Evolutionary conservation across 1,140 invertebrate species (phyloP), one percentile per base, ranked within the genome.

Genomic region (Laupala kohalensis): DNA sequence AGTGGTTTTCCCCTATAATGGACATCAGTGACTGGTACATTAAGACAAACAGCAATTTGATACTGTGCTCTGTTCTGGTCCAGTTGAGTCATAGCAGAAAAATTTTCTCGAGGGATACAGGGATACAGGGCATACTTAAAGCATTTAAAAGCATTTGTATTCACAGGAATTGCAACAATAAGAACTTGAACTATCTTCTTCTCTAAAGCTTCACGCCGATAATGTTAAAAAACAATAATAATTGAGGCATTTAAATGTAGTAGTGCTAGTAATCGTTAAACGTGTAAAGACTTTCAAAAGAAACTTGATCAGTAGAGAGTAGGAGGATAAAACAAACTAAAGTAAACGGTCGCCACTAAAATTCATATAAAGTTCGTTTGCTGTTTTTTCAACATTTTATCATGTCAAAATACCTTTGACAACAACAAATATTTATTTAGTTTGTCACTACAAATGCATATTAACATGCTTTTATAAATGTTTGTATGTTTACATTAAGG

Each of bases 81-180:
- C 80, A 69, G 87, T 85, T 0, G 84, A 89, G 72, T 76, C 82
- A 67, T 83, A 87, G 15, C 84, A 88, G 76, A 86, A 84, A 62
- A 84, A 83, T 70, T 86, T 92, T 64, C 81, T 86, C 25, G 84
- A 92, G 6, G 82, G 87, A 72, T 92, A 91, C 24, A 86, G 80
- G 25, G 92, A n/a, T n/a, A 93, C 78, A 92, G 91, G 76, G 92
- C 92, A 74, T 93, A 92, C 79, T 93, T 85, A 76, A 93, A 92
- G 77, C 89, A 88, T 76, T 80, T 93, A n/a, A 75, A 76, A 25
- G 79, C 92, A 65, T 89, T 88, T 68, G 91, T 92, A 78, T 80
- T 99, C 0, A 98, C 98, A 67, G 98, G 98, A 82, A 99, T 99
- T 53, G 98, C 98, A 77, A 99, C 97, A 64, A 99, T 97, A 23